Evolutionary conservation across 2,113 vertebrate genomes (phyloP).

Genomic region (Channa maculata): DNA sequence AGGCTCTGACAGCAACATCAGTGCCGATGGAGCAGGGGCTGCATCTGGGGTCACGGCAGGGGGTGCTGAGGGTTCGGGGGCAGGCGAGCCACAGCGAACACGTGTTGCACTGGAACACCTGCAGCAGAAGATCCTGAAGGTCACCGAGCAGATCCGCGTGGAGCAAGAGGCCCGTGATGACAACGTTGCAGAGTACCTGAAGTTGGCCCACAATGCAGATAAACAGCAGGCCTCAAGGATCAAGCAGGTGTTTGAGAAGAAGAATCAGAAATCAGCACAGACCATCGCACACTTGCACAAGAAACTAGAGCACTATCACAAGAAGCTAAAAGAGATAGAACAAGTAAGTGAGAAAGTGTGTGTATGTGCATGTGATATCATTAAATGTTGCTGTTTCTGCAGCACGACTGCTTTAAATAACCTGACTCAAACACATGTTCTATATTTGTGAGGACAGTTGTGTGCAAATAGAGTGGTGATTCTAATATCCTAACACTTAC

Average conservation of each 20-base stretch:
- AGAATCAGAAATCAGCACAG: constrained; percentile 98
- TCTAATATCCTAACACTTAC: constrained; percentile 25
- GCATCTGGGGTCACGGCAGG: constrained; percentile 78
- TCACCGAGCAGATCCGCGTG: constrained; percentile 98
- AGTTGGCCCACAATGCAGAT: constrained; percentile 97
- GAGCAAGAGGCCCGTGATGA: constrained; percentile 98
- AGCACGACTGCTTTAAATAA: constrained; percentile 7
- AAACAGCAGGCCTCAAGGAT: constrained; percentile 96
- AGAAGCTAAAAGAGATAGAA: constrained; percentile 96
- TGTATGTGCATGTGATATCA: not conserved
- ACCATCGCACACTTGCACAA: constrained; percentile 98
- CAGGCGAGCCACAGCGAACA: constrained; percentile 90
- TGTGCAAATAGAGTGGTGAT: constrained; percentile 44
- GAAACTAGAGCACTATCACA: constrained; percentile 97
- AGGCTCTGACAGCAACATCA: constrained; percentile 90
- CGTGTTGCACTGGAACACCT: constrained; percentile 95
- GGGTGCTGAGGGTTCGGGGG: constrained; percentile 77
- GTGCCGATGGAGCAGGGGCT: constrained; percentile 83
- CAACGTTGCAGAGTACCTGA: constrained; percentile 98
- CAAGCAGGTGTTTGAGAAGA: constrained; percentile 99
- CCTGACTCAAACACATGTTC: constrained; percentile 25
- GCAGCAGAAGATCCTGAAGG: constrained; percentile 98
- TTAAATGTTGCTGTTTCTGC: constrained; percentile 1
- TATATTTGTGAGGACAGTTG: constrained; percentile 31
- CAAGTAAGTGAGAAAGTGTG: constrained; percentile 80